Evolutionary conservation across 2,797 vertebrate genomes (phyloP).

Genomic region (Amphiprion clarkii): DNA sequence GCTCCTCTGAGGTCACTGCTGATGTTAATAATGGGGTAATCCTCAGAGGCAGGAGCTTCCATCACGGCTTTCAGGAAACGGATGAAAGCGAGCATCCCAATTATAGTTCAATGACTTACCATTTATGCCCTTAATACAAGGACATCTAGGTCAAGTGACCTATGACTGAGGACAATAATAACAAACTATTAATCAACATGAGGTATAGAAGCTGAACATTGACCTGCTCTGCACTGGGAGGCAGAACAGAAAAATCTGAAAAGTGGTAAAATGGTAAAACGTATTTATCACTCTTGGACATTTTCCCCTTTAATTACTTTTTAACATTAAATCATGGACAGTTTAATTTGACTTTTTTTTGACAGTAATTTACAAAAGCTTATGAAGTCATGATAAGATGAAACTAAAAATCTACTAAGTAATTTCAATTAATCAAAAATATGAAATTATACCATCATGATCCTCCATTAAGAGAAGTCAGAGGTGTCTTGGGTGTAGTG

Average conservation of each 20-base stretch:
- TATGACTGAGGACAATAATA: conserved; percentile 15
- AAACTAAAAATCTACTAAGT: no score
- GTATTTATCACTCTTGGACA: no score
- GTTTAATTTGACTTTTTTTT: no score
- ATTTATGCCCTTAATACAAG: conserved; percentile 23
- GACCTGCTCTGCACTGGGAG: conserved; percentile 15
- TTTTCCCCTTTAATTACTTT: no score
- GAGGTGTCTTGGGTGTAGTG: no score
- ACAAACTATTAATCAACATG: conserved; percentile 38
- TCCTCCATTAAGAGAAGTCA: no score
- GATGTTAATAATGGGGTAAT: conserved; percentile 37
- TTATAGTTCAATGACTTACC: conserved; percentile 42
- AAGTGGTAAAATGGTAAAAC: no score
- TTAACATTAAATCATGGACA: no score
- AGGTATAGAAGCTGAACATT: conserved; percentile 18
- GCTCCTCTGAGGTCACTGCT: conserved; percentile 44
- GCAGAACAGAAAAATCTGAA: neutral
- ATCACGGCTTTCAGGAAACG: conserved; percentile 52
- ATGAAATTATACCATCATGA: no score
- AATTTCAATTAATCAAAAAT: no score
- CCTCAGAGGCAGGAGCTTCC: conserved; percentile 1
- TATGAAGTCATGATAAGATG: no score
- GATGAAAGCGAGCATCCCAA: conserved; percentile 35
- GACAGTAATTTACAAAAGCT: no score
- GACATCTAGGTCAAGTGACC: conserved; percentile 25